Base-by-base conservation (phyloP, 2,113 vertebrate species). In the Lepus europaeus region DNA sequence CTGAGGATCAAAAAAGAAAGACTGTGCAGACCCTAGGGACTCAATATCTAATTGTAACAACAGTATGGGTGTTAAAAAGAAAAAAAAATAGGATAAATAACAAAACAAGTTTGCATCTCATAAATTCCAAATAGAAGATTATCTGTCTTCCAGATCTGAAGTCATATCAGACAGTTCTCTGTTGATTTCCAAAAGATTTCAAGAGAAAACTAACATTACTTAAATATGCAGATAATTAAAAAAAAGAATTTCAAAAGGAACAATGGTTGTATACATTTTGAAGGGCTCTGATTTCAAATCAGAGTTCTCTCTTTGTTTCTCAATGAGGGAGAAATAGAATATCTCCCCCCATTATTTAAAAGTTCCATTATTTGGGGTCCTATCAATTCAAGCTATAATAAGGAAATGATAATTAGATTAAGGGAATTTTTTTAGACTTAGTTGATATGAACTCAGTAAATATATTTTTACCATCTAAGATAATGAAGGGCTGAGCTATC, bases 191-290 rank as follows among this genome's bases (percentile, higher is more conserved):
- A 95, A 91, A 93, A 36, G 66, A 89, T 87, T 96, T 45, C 53
- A 95, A 84, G 70, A 90, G 80, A 95, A 93, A 94, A 96, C 74
- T 25, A 87, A 84, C 39, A 87, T 49, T 94, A 85, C 87, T 93
- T 79, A 97, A 96, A 94, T 91, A 87, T 87, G 76, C 29, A 95
- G 79, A 89, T 96, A 96, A 97, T 96, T 89, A 95, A 49, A 90
- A 66, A 79, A 39, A 25, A 89, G 76, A 64, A 76, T 93, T 95
- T 91, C 79, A 84, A 76, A 70, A 63, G 36, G 61, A 94, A 93
- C 36, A 89, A 83, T 12, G 83, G 70, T 27, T 16, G 61, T 61
- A 23, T 9, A 92, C 29, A 16, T 88, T 94, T 85, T 87, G 23
- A 87, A 95, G 82, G 36, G 27, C 76, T 39, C 45, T 64, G 39